Evolutionary conservation across 2,113 vertebrate species (phyloP).

Genomic region (Phalacrocorax brasilianus): DNA sequence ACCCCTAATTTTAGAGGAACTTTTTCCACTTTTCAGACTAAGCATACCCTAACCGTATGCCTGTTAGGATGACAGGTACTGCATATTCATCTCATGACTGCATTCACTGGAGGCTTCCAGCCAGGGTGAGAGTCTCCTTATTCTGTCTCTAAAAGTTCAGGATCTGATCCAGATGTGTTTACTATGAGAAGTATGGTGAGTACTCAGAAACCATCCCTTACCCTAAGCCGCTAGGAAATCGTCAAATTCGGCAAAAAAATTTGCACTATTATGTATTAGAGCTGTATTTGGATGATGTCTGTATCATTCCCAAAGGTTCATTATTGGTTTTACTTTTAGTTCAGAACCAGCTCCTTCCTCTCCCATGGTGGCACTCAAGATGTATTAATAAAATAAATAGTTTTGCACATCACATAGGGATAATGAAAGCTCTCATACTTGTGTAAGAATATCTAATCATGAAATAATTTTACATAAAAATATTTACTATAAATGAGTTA

Average conservation of each 20-base stretch:
- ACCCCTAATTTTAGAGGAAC: neutral
- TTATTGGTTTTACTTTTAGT: neutral
- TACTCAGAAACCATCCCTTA: neutral
- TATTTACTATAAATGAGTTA: neutral
- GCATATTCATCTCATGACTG: neutral
- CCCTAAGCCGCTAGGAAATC: neutral
- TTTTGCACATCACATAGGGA: neutral
- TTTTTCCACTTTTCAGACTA: neutral
- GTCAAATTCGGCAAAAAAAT: neutral
- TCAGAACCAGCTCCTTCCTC: neutral
- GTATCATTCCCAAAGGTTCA: neutral
- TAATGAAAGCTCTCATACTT: neutral
- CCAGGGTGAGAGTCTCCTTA: neutral
- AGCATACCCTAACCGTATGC: neutral
- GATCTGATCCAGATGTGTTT: neutral
- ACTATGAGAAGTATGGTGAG: neutral
- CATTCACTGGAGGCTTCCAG: neutral
- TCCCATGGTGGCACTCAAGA: neutral
- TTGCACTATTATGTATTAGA: neutral
- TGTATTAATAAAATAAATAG: neutral
- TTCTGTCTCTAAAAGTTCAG: neutral
- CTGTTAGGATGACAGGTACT: neutral
- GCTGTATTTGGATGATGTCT: neutral
- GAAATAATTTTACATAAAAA: neutral
- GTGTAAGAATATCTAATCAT: neutral